Percentiles rank a stretch among this genome's conserved stretches.
Conservation (phyloP, 2,113 vertebrate genomes). For the Ifrita kowaldi region DNA sequence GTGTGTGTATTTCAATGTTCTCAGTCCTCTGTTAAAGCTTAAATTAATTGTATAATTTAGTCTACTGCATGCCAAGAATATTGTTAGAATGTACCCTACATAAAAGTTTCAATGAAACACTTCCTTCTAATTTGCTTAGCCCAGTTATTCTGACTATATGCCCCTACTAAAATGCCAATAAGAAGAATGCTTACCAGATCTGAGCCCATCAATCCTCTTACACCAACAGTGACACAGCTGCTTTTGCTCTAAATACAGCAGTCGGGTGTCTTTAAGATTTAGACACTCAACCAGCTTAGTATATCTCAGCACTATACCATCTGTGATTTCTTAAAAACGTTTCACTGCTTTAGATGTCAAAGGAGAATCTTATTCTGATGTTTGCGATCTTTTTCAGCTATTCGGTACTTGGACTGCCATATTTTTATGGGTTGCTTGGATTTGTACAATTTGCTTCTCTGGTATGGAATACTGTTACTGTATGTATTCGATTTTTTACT, state of each 20-base stretch:
- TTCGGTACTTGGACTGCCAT: background rate
- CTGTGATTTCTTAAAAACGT: background rate
- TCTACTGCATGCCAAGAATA: background rate
- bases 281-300: background rate
- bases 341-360: background rate
- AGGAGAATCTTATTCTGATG: background rate
- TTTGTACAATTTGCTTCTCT: background rate
- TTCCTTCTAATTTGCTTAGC: background rate
- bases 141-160: background rate
- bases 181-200: background rate
- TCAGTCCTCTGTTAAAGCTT: background rate
- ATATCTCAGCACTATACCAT: background rate
- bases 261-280: background rate
- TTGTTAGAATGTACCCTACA: background rate
- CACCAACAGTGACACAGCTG: background rate
- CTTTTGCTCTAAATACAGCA: background rate
- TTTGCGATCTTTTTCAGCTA: background rate
- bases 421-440: background rate
- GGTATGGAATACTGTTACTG: background rate
- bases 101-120: background rate
- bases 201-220: background rate
- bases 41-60: background rate
- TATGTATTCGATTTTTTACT: background rate
- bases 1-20: background rate
- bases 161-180: background rate